Percentiles rank a stretch among this genome's conserved stretches.
These are phyloP conservation scores for Oithona nana DNA, from an alignment of 2,888 invertebrate genomes.

Conservation along the genomic window DNA sequence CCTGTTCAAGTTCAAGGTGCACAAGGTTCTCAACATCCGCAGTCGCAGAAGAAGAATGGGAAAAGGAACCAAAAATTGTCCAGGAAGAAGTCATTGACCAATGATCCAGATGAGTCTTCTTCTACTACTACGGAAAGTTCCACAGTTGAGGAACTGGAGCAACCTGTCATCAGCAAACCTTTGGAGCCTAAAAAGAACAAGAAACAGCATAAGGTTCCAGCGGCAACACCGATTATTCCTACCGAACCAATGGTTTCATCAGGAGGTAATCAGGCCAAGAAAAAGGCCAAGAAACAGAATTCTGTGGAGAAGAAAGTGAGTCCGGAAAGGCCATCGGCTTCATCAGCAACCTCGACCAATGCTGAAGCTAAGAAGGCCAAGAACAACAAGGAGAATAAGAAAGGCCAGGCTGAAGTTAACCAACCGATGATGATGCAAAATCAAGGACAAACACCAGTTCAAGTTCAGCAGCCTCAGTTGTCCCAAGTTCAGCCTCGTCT, in stretches of 20 bases:
- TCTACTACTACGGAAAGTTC: conserved; percentile 51
- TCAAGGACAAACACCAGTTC: conserved; percentile 18
- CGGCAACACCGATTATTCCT: neutral
- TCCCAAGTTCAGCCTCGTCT: neutral
- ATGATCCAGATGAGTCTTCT: conserved; percentile 36
- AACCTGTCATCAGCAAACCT: neutral
- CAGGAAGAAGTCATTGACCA: neutral
- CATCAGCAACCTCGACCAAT: neutral
- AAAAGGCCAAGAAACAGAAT: neutral
- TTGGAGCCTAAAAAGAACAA: too few relatives aligned
- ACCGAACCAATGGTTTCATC: conserved; percentile 9
- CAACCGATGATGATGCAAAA: conserved; percentile 13
- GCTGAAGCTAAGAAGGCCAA: neutral
- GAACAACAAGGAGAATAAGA: conserved; percentile 13
- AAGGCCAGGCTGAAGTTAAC: conserved; percentile 4
- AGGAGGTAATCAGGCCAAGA: conserved; percentile 20
- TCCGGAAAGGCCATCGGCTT: conserved; percentile 15
- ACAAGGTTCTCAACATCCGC: conserved; percentile 17
- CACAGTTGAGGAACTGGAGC: conserved; percentile 35
- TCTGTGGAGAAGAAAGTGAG: neutral
- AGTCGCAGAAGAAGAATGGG: conserved; percentile 19
- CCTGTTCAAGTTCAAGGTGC: neutral
- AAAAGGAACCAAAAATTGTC: conserved; percentile 3
- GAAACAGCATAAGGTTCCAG: too few relatives aligned
- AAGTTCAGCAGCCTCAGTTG: conserved; percentile 8